Evolutionary conservation across 2,888 invertebrate genomes (phyloP), one percentile per base, ranked within the genome.

Genomic region (Lamellibrachia satsuma): DNA sequence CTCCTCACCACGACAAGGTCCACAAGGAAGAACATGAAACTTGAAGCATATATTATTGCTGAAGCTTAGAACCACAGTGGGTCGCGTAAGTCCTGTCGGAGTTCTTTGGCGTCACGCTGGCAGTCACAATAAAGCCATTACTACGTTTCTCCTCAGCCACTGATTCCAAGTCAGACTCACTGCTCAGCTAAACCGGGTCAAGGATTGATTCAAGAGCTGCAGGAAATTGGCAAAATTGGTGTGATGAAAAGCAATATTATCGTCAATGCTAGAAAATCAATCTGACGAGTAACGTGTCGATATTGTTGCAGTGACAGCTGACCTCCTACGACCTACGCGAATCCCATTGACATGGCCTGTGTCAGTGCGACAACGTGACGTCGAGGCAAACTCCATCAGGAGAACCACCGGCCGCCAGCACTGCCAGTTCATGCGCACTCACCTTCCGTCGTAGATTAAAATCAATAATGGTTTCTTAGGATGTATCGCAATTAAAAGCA

Each of bases 201-300:
- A 75, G 75, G 75, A 75, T 75, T 75, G 75, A 75, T 75, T 75
- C 75, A 75, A 22, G 75, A 75, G 75, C 22, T 15, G 22, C 75
- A 22, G 75, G 75, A 75, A 75, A 75, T 75, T 75, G 75, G 75
- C 75, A 75, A 75, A 75, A 75, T 75, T 75, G 75, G 75, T n/a
- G 75, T 75, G 75, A 75, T 75, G 75, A 75, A 75, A 75, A 75
- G 75, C 75, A 75, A 75, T 75, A 75, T n/a, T 15, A 75, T 75
- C n/a, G 75, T 75, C 75, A 15, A 75, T 22, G 22, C 75, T 11
- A 15, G 22, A 22, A 75, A 75, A 75, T 75, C 75, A 22, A 75
- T 75, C 75, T 22, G 75, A 75, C 75, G 15, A 22, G 75, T 22
- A 75, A 22, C 75, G 75, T n/a, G 75, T 75, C 75, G 22, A 75